Base-by-base conservation (phyloP, 2,797 vertebrate species). In the Sebastes minor region DNA sequence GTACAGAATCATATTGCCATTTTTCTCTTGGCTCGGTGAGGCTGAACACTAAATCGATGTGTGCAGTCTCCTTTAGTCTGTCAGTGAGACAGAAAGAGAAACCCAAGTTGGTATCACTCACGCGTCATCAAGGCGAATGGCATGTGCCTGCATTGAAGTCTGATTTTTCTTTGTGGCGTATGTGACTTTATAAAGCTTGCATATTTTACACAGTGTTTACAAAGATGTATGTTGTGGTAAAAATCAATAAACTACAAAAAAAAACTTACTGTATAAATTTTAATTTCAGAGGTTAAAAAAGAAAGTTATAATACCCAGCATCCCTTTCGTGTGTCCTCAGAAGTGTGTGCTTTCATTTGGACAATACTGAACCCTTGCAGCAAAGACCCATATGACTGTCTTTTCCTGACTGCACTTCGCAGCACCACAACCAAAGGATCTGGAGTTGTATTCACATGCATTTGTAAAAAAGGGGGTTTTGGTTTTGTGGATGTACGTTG, bases 181-280 rank as follows among this genome's bases (percentile, higher is more conserved):
- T 83, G 91, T 95, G 93, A 94, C 89, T 94, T 94, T 95, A 90
- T 95, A 91, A 94, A 94, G 93, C 94, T 95, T 95, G 93, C 92
- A 92, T 95, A 94, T 94, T 95, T 95, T 95, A 94, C 93, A 93
- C 92, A 72, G 93, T 96, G 95, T 95, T 96, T 96, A 94, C 94
- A 95, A 89, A 96, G 90, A 89, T 91, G 88, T 94, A 91, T 77
- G 94, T 92, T 91, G 93, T 95, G 93, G 91, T 93, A 90, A 91
- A 90, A 91, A 89, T 91, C 71, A 82, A 92, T 92, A 93, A 94
- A 93, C 83, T 85, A 86, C 87, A 90, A 88, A 89, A 94, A 89
- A 89, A 75, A 83, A 78, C 46, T 79, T 83, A 89, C 80, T 94
- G 94, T 95, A 92, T 92, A 92, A 82, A 92, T 84, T 92, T 94